Percentiles rank a stretch among this genome's conserved stretches.
phyloP scores from a whole-genome alignment of 2,888 invertebrate species.

The Eudiplozoon nipponicum region DNA sequence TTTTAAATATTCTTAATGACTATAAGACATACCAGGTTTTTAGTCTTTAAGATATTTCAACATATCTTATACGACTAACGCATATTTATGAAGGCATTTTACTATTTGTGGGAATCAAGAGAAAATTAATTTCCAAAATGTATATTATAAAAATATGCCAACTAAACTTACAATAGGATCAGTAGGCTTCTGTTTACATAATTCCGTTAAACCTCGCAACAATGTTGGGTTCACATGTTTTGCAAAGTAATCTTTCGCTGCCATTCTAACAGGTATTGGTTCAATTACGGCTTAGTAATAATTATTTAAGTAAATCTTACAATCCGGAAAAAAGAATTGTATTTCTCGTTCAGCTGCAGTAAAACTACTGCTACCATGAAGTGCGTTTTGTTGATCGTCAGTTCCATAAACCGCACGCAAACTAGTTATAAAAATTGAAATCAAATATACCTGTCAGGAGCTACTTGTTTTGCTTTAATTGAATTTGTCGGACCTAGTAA shows the following conservation, averaged over 20 bases:
- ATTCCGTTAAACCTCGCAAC: slow-evolving; percentile 31
- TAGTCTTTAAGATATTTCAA: too few species aligned
- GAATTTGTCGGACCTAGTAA: slow-evolving; percentile 39
- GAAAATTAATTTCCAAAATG: neutral
- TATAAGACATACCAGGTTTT: too few species aligned
- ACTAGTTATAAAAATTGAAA: slow-evolving; percentile 23
- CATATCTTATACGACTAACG: too few species aligned
- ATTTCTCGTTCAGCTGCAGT: slow-evolving; percentile 43
- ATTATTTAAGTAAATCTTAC: slow-evolving; percentile 27
- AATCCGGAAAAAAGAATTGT: slow-evolving; percentile 51
- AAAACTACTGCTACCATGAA: slow-evolving; percentile 44
- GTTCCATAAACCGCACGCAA: slow-evolving; percentile 42
- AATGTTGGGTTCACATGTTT: slow-evolving; percentile 37
- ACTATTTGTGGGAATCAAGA: too few species aligned
- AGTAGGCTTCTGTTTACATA: slow-evolving; percentile 39
- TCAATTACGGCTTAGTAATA: slow-evolving; percentile 38
- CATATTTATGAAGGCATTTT: too few species aligned
- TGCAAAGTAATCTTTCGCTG: slow-evolving; percentile 38
- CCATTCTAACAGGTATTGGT: slow-evolving; percentile 36
- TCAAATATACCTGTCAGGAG: slow-evolving; percentile 32
- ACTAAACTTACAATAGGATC: slow-evolving; percentile 38
- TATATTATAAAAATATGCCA: too few species aligned
- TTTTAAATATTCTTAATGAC: too few species aligned
- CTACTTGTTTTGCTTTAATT: slow-evolving; percentile 32
- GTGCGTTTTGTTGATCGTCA: slow-evolving; percentile 33